phyloP scores from a whole-genome alignment of 2,797 vertebrate genomes.

The Acrossocheilus wenchowensis region DNA sequence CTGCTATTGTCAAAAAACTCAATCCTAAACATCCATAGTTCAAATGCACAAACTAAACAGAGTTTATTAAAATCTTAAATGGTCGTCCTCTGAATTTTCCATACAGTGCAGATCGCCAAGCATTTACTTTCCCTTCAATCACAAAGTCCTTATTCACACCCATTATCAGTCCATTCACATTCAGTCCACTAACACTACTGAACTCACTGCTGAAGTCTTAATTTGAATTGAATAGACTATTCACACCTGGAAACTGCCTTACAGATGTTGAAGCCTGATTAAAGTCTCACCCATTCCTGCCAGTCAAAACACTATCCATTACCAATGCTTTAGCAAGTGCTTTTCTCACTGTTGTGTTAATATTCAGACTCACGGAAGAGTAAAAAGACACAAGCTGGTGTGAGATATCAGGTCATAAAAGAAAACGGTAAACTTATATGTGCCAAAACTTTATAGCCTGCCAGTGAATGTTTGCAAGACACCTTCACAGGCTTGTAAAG shows the following conservation, averaged over 20 bases:
- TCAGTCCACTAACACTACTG: background rate
- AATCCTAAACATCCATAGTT: background rate
- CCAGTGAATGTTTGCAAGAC: slow-evolving; percentile 50
- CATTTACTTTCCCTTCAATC: slow-evolving; percentile 13
- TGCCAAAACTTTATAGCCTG: slow-evolving; percentile 48
- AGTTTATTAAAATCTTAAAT: background rate
- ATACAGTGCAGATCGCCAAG: slow-evolving; percentile 28
- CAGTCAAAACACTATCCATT: slow-evolving; percentile 18
- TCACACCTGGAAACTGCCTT: slow-evolving; percentile 35
- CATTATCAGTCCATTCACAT: slow-evolving; percentile 44
- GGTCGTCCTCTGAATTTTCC: slow-evolving; percentile 2
- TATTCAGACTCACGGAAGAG: slow-evolving; percentile 41
- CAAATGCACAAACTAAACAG: background rate
- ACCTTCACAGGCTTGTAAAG: slow-evolving; percentile 43
- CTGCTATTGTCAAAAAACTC: background rate
- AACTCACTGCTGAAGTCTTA: slow-evolving; percentile 26
- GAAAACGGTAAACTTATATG: slow-evolving; percentile 22
- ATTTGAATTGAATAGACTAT: slow-evolving; percentile 47
- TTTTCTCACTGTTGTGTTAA: slow-evolving; percentile 54
- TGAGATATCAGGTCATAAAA: slow-evolving; percentile 50
- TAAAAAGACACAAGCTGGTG: slow-evolving; percentile 48
- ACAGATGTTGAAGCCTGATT: background rate
- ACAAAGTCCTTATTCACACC: slow-evolving; percentile 18
- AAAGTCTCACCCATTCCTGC: slow-evolving; percentile 25
- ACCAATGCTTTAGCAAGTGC: slow-evolving; percentile 10